Percentiles rank a stretch among this genome's conserved stretches.
Evolutionary conservation across 2,797 vertebrate species (phyloP).

Genomic region (Spea hammondii): DNA sequence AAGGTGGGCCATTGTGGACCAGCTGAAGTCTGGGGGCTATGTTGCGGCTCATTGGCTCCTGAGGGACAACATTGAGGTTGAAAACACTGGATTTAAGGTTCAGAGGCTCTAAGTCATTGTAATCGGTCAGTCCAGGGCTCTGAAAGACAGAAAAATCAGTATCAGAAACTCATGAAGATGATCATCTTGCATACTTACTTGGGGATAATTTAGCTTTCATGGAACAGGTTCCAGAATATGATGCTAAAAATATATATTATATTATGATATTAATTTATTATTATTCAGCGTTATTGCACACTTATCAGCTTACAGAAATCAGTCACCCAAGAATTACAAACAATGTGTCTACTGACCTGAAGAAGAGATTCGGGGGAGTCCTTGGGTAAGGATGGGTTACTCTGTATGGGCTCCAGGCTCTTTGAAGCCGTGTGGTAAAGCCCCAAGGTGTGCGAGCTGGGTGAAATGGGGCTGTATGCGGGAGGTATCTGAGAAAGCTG

Average conservation of each 20-base stretch:
- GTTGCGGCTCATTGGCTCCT: constrained; percentile 32
- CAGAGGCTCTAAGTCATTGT: constrained; percentile 42
- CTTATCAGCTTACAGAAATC: too few relatives aligned
- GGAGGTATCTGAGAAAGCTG: constrained; percentile 83
- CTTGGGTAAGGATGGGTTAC: constrained; percentile 59
- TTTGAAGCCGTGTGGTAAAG: constrained; percentile 70
- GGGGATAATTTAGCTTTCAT: too few relatives aligned
- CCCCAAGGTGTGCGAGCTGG: constrained; percentile 66
- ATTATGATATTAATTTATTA: too few relatives aligned
- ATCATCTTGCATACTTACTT: too few relatives aligned
- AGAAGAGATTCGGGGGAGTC: constrained; percentile 62
- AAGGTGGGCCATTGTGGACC: constrained; percentile 18
- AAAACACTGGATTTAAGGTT: constrained; percentile 35
- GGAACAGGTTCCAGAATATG: too few relatives aligned
- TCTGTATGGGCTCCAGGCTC: constrained; percentile 63
- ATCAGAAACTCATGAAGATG: background rate
- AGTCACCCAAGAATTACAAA: too few relatives aligned
- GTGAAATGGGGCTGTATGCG: constrained; percentile 80
- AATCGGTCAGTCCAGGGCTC: constrained; percentile 40
- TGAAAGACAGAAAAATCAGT: constrained; percentile 1
- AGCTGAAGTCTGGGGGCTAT: constrained; percentile 57
- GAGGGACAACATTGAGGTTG: constrained; percentile 16
- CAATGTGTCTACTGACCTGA: constrained; percentile 56
- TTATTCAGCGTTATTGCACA: too few relatives aligned
- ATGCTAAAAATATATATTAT: too few relatives aligned